phyloP scores from a whole-genome alignment of 2,888 invertebrate species.

The Acanthoscelides obtectus region DNA sequence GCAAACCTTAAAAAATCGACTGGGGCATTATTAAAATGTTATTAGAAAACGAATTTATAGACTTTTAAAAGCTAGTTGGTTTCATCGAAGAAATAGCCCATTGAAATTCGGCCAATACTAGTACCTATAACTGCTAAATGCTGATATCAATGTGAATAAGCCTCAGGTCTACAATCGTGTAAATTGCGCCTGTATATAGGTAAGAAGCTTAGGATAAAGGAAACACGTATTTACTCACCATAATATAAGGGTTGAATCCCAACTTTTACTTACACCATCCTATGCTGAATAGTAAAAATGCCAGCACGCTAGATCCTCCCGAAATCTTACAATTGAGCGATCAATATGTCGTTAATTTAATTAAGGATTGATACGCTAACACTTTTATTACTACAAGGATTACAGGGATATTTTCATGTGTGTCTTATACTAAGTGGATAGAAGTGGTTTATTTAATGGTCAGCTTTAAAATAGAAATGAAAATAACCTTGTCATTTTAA shows the following conservation, averaged over 20 bases:
- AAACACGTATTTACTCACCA: background rate
- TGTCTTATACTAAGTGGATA: background rate
- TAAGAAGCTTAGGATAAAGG: too few species aligned
- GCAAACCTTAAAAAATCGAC: too few species aligned
- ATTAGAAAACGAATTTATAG: too few species aligned
- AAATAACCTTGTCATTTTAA: background rate
- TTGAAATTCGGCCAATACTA: too few species aligned
- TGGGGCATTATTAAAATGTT: too few species aligned
- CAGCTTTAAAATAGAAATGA: background rate
- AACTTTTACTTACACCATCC: background rate
- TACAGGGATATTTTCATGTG: background rate
- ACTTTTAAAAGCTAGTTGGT: too few species aligned
- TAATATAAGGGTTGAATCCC: background rate
- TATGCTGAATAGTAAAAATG: background rate
- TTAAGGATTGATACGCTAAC: background rate
- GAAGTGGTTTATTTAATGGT: background rate
- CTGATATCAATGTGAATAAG: too few species aligned
- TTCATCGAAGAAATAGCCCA: too few species aligned
- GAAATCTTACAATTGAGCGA: background rate
- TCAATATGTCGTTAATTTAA: background rate
- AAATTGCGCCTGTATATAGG: too few species aligned
- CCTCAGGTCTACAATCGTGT: too few species aligned
- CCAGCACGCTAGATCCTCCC: background rate
- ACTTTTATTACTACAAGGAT: background rate
- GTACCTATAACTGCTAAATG: too few species aligned